phyloP scores from a whole-genome alignment of 2,113 vertebrate genomes.

The Pluvialis apricaria region DNA sequence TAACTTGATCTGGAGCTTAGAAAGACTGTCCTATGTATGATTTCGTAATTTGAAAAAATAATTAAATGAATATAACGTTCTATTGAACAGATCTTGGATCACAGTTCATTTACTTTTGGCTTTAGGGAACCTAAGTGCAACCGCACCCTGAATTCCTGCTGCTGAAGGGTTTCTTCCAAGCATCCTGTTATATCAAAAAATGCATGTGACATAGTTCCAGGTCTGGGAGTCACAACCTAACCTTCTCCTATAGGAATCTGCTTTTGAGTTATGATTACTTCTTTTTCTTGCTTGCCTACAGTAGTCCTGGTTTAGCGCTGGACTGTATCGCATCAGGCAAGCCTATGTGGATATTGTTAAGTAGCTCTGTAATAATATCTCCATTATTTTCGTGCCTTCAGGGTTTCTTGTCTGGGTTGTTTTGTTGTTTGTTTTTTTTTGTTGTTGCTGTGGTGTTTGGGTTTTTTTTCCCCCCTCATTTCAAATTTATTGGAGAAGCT shows the following conservation, averaged over 20 bases:
- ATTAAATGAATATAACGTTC: not conserved
- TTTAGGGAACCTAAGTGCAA: not conserved
- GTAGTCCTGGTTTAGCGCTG: not conserved
- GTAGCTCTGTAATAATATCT: not conserved
- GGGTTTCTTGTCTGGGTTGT: not conserved
- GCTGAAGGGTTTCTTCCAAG: not conserved
- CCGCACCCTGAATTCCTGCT: not conserved
- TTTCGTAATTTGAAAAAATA: not conserved
- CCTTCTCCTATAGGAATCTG: not conserved
- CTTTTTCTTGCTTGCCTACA: not conserved
- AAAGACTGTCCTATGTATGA: not conserved
- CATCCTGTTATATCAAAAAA: not conserved
- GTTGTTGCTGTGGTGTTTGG: too few species aligned
- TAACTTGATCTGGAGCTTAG: not conserved
- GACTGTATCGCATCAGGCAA: not conserved
- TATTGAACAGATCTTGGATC: not conserved
- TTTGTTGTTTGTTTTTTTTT: not conserved
- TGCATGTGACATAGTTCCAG: not conserved
- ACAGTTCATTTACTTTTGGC: constrained; percentile 30
- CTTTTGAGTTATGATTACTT: not conserved
- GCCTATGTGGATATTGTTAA: not conserved
- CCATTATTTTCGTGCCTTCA: not conserved
- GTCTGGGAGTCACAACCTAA: not conserved
- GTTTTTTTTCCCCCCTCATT: not conserved
- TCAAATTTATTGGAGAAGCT: not conserved